These are phyloP conservation scores for Carabus problematicus DNA, from an alignment of 2,888 invertebrate genomes.

Conservation along the genomic window DNA sequence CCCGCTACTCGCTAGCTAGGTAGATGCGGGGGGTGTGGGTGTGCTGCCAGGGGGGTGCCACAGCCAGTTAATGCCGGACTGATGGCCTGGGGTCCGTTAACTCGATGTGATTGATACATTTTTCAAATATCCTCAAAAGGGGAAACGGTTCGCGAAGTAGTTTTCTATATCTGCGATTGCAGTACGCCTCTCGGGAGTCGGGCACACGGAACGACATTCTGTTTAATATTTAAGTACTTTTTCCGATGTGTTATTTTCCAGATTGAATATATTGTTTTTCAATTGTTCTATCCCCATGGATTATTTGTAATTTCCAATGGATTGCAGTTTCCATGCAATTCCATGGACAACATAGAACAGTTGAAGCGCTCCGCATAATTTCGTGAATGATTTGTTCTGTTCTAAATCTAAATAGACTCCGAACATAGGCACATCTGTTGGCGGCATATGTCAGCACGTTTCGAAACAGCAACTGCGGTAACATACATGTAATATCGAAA, in stretches of 20 bases:
- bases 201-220: constrained; percentile 1
- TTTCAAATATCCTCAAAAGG: constrained; percentile 52
- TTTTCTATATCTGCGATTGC: constrained; percentile 28
- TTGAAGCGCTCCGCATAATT: no score
- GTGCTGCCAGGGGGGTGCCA: constrained; percentile 46
- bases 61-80: constrained; percentile 51
- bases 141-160: constrained; percentile 3
- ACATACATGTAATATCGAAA: no score
- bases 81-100: constrained; percentile 50
- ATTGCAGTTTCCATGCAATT: no score
- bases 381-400: no score
- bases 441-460: no score
- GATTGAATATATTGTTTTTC: constrained; percentile 15
- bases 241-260: constrained; percentile 11
- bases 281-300: not conserved
- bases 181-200: not conserved
- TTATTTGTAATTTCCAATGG: not conserved
- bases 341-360: no score
- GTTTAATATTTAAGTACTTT: constrained; percentile 20
- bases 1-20: constrained; percentile 43
- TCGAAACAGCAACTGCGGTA: no score
- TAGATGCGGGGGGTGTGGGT: constrained; percentile 44
- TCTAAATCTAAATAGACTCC: no score
- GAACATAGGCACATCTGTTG: no score
- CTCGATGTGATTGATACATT: constrained; percentile 55